Conservation (phyloP, 1,140 invertebrate genomes). For the Plutomurus gul region DNA sequence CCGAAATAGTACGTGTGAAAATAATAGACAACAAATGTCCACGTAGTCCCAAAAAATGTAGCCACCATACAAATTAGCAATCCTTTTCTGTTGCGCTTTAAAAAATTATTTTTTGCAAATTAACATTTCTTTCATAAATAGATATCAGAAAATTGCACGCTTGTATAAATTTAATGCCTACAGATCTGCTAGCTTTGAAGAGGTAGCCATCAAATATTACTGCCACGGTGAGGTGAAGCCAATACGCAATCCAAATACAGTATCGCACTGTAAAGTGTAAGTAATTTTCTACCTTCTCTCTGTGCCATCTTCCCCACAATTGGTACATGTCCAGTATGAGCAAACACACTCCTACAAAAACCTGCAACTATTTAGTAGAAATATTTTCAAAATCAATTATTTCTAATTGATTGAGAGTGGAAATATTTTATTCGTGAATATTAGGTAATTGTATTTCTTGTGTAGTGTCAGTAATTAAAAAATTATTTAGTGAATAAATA, state of each 20-base stretch:
- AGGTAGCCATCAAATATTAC: not conserved
- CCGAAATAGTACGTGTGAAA: conserved; percentile 6
- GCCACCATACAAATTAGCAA: not conserved
- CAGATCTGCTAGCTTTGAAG: not conserved
- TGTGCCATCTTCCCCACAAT: not conserved
- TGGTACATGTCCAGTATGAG: not conserved
- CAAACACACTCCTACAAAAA: not conserved
- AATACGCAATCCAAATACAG: not conserved
- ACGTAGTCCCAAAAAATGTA: not conserved
- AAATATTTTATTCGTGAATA: too few species aligned
- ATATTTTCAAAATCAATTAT: too few species aligned
- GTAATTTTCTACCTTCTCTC: not conserved
- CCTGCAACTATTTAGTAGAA: too few species aligned
- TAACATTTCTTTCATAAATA: not conserved
- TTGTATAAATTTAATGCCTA: not conserved
- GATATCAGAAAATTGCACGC: not conserved
- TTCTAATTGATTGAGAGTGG: too few species aligned
- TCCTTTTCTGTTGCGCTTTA: not conserved
- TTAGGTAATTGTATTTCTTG: too few species aligned
- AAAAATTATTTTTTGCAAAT: not conserved
- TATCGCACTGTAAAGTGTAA: not conserved
- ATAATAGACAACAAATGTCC: not conserved
- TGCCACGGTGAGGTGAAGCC: not conserved
- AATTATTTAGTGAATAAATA: too few species aligned
- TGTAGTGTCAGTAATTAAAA: too few species aligned